phyloP scores from a whole-genome alignment of 2,888 invertebrate genomes.

The Orthosia gracilis region DNA sequence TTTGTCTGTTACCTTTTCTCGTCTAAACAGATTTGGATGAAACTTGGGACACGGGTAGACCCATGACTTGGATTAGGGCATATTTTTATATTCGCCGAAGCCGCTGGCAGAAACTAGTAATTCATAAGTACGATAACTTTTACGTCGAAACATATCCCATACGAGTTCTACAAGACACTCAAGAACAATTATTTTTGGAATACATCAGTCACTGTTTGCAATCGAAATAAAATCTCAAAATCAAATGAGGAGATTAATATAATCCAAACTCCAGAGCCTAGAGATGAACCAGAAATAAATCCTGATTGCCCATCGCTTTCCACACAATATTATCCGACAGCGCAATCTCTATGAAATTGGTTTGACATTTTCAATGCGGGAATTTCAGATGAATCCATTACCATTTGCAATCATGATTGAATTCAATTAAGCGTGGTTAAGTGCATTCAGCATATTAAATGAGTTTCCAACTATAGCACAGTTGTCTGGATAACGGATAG shows the following conservation, averaged over 20 bases:
- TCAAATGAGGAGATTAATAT: not conserved
- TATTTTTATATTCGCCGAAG: too few relatives aligned
- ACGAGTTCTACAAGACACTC: not conserved
- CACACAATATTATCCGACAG: not conserved
- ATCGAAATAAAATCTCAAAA: not conserved
- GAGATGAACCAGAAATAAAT: not conserved
- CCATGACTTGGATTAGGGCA: too few relatives aligned
- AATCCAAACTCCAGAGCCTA: not conserved
- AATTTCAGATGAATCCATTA: conserved; percentile 44
- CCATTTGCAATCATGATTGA: conserved; percentile 38
- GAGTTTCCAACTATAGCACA: conserved; percentile 18
- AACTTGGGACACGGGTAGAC: too few relatives aligned
- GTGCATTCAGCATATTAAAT: conserved; percentile 36
- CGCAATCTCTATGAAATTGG: conserved; percentile 34
- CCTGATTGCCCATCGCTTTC: not conserved
- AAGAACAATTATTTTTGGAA: not conserved
- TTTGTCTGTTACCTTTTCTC: too few relatives aligned
- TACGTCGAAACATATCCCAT: too few relatives aligned
- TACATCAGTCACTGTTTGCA: not conserved
- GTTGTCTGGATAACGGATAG: not conserved
- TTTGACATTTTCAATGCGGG: conserved; percentile 47
- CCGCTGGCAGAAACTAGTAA: too few relatives aligned
- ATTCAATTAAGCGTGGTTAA: conserved; percentile 42
- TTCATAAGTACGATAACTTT: too few relatives aligned
- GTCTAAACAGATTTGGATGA: too few relatives aligned